Base-by-base conservation (phyloP, 2,113 vertebrate genomes). In the Puma concolor region DNA sequence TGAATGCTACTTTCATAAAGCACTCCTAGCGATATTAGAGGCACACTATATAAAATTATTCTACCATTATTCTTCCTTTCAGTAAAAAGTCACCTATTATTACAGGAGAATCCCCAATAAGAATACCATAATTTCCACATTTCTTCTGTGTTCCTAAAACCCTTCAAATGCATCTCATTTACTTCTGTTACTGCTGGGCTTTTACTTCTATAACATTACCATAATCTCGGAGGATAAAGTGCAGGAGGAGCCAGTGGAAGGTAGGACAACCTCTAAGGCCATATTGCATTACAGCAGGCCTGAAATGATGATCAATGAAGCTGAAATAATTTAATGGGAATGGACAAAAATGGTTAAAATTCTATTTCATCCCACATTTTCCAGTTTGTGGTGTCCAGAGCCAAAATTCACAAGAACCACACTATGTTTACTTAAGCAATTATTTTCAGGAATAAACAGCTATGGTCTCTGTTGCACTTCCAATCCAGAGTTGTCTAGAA, bases 21-120 rank as follows among this genome's bases (percentile, higher is more conserved):
- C 36, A 94, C 38, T 74, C 27, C 11, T 81, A 66, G 44, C 9
- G 9, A 63, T 54, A 77, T 83, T 48, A 90, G 36, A 66, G 54
- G 44, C 8, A 77, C 7, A 36, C 14, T 27, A 71, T 36, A 69
- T 13, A 66, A 57, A 97, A 79, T 3, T 21, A 90, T 92, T 66
- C 33, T 41, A 72, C 1, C 44, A 41, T 57, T 71, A 54, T 11
- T 81, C 3, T 7, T 86, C 67, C 69, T 92, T 67, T 88, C 64
- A 74, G n/a, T 89, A 96, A 79, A 80, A 88, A 72, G 41, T 17
- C 33, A 54, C 72, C 63, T 77, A n/a, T 50, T 94, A 88, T 50
- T 91, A 89, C 4, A 95, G 63, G 3, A 94, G 41, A 66, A 77
- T 29, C 2, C 77, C 5, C 29, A 54, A 64, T 50, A 91, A 6